Base-by-base conservation (phyloP, 2,888 invertebrate genomes). In the Tholera decimalis region DNA sequence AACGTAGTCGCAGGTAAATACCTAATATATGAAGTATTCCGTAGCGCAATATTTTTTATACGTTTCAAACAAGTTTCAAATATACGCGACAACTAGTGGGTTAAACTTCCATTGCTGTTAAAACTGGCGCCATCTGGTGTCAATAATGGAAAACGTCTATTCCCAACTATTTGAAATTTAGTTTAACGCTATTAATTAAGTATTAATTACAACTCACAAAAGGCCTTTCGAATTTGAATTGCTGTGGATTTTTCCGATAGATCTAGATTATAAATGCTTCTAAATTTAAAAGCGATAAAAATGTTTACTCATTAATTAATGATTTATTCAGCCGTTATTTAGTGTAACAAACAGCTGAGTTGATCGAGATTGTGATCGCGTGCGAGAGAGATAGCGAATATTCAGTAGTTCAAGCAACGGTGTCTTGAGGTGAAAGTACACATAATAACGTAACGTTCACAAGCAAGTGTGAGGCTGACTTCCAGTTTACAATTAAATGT, bases 361-460 rank as follows among this genome's bases (percentile, higher is more conserved):
- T 86, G 87, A 88, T 87, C 86, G 84, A 88, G 89, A 88, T 87
- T 77, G 85, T 83, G 77, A 80, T 78, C 74, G 51, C 49, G 53
- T 64, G 84, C 80, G 83, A 87, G 72, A 68, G 83, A 90, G 89
- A 90, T 76, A 46, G 68, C 41, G 13, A 44, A 57, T 74, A 76
- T 83, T 77, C 83, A 87, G 86, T 88, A 85, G 85, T 86, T 88
- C 87, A 85, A 82, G 81, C 92, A 93, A 93, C 93, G 89, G 93
- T 91, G 87, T 77, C 80, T 70, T 83, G 89, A 89, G 92, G 92
- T 94, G 93, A 94, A 94, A 93, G 93, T 93, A 93, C 91, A 87
- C 85, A 84, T 88, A 84, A 82, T 83, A 88, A 87, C 85, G 87
- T 87, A 87, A 90, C 85, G 81, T 80, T 56, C 82, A 65, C 79